These are phyloP conservation scores for Perdita meconis DNA, from an alignment of 2,888 invertebrate species.

Conservation along the genomic window DNA sequence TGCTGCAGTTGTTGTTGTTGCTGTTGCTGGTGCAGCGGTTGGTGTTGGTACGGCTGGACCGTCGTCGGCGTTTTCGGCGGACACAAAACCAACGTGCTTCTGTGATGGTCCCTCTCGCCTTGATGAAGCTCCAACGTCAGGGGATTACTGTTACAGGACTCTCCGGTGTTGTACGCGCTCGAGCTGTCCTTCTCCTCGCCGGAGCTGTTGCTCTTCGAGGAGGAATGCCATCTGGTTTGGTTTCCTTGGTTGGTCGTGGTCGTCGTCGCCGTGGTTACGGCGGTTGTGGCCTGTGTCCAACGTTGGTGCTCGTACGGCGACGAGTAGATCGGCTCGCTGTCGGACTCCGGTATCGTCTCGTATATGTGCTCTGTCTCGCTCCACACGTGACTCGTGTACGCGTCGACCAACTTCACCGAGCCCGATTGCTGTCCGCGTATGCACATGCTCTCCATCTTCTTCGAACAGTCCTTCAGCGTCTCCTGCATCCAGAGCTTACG, in stretches of 20 bases:
- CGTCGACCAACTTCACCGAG: conserved; percentile 75
- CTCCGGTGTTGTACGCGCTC: conserved; percentile 91
- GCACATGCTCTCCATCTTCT: conserved; percentile 74
- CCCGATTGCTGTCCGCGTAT: conserved; percentile 71
- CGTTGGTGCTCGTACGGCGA: conserved; percentile 86
- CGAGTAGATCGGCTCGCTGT: conserved; percentile 88
- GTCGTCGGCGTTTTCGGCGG: conserved; percentile 68
- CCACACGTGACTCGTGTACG: conserved; percentile 80
- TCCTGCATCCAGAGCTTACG: conserved; percentile 78
- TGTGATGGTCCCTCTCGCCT: conserved; percentile 83
- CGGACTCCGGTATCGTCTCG: conserved; percentile 88
- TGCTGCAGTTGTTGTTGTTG: conserved; percentile 25
- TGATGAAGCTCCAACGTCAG: conserved; percentile 85
- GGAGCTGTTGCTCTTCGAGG: conserved; percentile 84
- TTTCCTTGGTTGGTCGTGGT: conserved; percentile 38
- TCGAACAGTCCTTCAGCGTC: conserved; percentile 77
- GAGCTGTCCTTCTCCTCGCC: conserved; percentile 88
- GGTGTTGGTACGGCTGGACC: conserved; percentile 5
- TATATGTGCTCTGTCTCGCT: conserved; percentile 88
- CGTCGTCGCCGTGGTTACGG: conserved; percentile 6
- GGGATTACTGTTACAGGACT: conserved; percentile 89
- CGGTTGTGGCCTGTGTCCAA: conserved; percentile 62
- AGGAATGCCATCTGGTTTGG: conserved; percentile 76
- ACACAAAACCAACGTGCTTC: conserved; percentile 79
- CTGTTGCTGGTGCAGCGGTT: conserved; percentile 16